Conservation (phyloP, 64 coral and sea anemone species). For the Dendrophyllia cribrosa region DNA sequence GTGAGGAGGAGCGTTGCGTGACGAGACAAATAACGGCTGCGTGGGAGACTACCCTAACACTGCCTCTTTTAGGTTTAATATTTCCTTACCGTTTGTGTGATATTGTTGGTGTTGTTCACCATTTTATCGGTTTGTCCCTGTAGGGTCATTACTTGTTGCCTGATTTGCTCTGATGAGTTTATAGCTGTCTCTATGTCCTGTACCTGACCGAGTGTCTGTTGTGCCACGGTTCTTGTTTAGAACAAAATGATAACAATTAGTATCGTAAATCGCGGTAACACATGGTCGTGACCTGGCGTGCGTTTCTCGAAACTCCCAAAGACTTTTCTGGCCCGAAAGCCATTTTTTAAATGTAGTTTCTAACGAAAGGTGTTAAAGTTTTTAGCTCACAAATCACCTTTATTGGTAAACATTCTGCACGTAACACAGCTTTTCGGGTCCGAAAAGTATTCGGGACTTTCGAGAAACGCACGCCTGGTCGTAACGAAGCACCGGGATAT, state of each 20-base stretch:
- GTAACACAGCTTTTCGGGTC: too few relatives aligned
- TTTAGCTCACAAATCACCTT: background rate
- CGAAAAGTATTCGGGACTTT: too few relatives aligned
- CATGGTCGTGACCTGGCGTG: too few relatives aligned
- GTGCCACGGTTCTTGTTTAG: constrained; percentile 75
- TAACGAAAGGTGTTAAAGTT: too few relatives aligned
- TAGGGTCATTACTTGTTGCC: constrained; percentile 44
- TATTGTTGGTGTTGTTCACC: constrained; percentile 68
- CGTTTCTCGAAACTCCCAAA: too few relatives aligned
- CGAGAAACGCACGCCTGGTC: too few relatives aligned
- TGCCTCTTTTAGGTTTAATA: too few relatives aligned
- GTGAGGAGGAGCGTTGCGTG: background rate
- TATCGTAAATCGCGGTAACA: background rate
- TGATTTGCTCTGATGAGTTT: constrained; percentile 28
- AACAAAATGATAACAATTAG: background rate
- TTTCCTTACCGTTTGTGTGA: constrained; percentile 73
- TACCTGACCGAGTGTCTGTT: constrained; percentile 74
- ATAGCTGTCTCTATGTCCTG: constrained; percentile 71
- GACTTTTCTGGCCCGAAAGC: too few relatives aligned
- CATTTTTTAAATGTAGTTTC: too few relatives aligned
- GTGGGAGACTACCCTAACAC: too few relatives aligned
- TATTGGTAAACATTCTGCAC: too few relatives aligned
- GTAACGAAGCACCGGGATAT: too few relatives aligned
- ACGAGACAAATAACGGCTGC: background rate
- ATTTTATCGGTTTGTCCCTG: constrained; percentile 77